phyloP scores from a whole-genome alignment of 2,113 vertebrate species.

The Crotophaga sulcirostris region DNA sequence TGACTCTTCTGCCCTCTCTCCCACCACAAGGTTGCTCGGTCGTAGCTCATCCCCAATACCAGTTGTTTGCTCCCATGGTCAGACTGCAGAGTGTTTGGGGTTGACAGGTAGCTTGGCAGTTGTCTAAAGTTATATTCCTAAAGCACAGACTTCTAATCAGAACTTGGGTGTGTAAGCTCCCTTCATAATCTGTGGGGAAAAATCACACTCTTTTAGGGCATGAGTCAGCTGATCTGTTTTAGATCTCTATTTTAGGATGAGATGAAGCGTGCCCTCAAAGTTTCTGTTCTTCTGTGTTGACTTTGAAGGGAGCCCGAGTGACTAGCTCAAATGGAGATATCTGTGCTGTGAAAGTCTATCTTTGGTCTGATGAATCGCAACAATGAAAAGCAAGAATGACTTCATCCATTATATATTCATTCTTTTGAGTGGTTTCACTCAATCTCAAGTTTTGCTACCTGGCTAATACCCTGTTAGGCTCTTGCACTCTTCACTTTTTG shows the following conservation, averaged over 20 bases:
- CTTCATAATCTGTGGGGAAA: background rate
- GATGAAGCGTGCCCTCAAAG: slow-evolving; percentile 5
- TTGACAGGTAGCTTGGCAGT: rapidly evolving
- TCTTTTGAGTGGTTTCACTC: background rate
- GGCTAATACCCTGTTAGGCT: background rate
- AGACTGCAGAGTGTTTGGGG: background rate
- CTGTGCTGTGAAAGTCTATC: background rate
- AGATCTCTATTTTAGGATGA: slow-evolving; percentile 51
- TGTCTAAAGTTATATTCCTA: rapidly evolving
- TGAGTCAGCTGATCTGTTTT: slow-evolving; percentile 40
- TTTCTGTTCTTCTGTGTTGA: background rate
- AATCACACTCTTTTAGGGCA: background rate
- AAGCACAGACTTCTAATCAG: background rate
- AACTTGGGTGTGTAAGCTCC: background rate
- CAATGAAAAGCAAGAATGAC: background rate
- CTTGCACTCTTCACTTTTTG: background rate
- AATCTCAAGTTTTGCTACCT: background rate
- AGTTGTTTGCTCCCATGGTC: background rate
- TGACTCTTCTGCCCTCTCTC: background rate
- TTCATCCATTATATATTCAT: background rate
- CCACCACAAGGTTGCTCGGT: background rate
- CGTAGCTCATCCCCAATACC: background rate
- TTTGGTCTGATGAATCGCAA: background rate
- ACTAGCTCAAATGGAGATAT: background rate
- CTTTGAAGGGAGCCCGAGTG: slow-evolving; percentile 1